These are phyloP conservation scores for Chaenogobius annularis DNA, from an alignment of 2,113 vertebrate genomes.

Conservation along the genomic window DNA sequence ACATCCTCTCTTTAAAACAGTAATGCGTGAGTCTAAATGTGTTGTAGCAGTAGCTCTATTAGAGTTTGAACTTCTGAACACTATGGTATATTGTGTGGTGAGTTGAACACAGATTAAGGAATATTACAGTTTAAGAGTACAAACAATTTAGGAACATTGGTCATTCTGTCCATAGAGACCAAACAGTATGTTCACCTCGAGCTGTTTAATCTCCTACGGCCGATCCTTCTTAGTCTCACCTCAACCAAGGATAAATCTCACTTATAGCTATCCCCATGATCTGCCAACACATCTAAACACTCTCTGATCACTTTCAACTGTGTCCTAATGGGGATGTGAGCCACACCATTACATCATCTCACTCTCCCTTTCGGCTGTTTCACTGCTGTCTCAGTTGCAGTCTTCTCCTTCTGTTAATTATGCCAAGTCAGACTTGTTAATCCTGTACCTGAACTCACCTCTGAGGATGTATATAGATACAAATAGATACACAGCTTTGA, in stretches of 20 bases:
- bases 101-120: too few relatives aligned
- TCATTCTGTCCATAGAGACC: slow-evolving; percentile 1
- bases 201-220: slow-evolving; percentile 40
- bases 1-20: slow-evolving; percentile 24
- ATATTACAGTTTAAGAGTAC: neutral
- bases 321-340: slow-evolving; percentile 55
- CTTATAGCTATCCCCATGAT: slow-evolving; percentile 59
- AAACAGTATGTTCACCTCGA: slow-evolving; percentile 44
- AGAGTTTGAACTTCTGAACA: neutral
- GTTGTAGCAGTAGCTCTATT: neutral
- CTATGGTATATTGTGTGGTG: neutral
- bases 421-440: slow-evolving; percentile 33
- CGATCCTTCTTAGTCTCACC: slow-evolving; percentile 67
- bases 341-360: slow-evolving; percentile 58
- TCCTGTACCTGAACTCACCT: slow-evolving; percentile 47
- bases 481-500: slow-evolving; percentile 33
- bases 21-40: slow-evolving; percentile 4
- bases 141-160: neutral
- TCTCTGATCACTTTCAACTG: slow-evolving; percentile 64
- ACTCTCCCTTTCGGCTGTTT: slow-evolving; percentile 32
- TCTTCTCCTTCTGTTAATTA: slow-evolving; percentile 49
- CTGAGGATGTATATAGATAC: slow-evolving; percentile 46
- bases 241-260: slow-evolving; percentile 66
- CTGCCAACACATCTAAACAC: slow-evolving; percentile 68
- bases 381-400: slow-evolving; percentile 25